Conservation (phyloP, 2,888 invertebrate genomes). For the Habrosyne pyritoides region DNA sequence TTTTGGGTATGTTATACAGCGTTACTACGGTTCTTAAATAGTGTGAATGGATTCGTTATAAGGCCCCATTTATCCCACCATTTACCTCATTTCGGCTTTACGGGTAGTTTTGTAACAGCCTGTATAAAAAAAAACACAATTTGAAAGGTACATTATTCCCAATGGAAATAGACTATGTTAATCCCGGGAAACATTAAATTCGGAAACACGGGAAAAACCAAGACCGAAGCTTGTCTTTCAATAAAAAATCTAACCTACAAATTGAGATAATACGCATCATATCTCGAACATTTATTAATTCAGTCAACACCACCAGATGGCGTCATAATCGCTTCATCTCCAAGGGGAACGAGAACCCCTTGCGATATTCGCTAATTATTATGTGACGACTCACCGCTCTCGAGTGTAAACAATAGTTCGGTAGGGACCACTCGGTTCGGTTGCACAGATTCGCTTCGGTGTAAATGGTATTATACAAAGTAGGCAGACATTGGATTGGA, state of each 20-base stretch:
- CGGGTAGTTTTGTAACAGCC: no score
- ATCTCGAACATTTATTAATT: slow-evolving; percentile 24
- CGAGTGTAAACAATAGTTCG: slow-evolving; percentile 52
- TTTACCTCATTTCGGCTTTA: no score
- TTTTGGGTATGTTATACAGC: no score
- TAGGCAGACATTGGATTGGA: not conserved
- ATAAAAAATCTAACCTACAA: slow-evolving; percentile 13
- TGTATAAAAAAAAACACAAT: no score
- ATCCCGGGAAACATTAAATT: no score
- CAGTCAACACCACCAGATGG: slow-evolving; percentile 33
- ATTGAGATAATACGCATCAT: slow-evolving; percentile 15
- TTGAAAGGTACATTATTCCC: no score
- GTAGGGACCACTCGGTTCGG: slow-evolving; percentile 10
- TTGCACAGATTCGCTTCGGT: slow-evolving; percentile 3
- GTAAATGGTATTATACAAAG: not conserved
- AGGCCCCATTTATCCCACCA: no score
- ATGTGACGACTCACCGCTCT: slow-evolving; percentile 53
- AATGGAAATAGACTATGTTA: no score
- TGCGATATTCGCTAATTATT: slow-evolving; percentile 55
- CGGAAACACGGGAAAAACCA: no score
- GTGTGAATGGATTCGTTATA: no score
- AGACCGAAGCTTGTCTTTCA: no score
- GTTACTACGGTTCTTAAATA: no score
- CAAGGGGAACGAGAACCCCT: slow-evolving; percentile 22
- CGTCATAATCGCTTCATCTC: slow-evolving; percentile 26